These are phyloP conservation scores for Enteromius radiatus DNA, from an alignment of 2,797 vertebrate species.

Conservation along the genomic window DNA sequence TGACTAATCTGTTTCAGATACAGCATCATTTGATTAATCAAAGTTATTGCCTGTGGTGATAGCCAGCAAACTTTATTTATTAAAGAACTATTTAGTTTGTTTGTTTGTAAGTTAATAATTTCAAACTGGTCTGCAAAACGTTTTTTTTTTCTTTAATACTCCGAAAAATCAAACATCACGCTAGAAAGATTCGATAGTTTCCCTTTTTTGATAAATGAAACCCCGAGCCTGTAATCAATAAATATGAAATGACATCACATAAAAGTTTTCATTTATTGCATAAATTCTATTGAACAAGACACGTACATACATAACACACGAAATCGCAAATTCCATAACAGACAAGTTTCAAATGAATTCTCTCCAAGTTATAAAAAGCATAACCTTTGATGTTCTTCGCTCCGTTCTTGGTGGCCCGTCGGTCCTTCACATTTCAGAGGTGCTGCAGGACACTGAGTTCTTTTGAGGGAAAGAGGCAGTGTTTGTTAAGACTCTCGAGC, in stretches of 20 bases:
- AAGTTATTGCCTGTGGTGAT: not conserved
- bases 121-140: not conserved
- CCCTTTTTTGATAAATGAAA: not conserved
- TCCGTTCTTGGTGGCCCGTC: slow-evolving; percentile 75
- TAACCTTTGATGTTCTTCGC: slow-evolving; percentile 67
- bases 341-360: slow-evolving; percentile 9
- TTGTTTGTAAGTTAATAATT: not conserved
- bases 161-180: not conserved
- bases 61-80: not conserved
- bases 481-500: slow-evolving; percentile 71
- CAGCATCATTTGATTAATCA: not conserved
- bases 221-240: not conserved
- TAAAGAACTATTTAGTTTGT: not conserved
- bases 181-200: not conserved
- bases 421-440: slow-evolving; percentile 75
- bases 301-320: not conserved
- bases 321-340: not conserved
- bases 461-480: slow-evolving; percentile 72
- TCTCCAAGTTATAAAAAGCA: slow-evolving; percentile 45
- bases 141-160: not conserved
- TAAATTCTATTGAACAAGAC: not conserved
- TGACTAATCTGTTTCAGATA: not conserved
- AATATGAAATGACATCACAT: not conserved
- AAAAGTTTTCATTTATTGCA: slow-evolving; percentile 1
- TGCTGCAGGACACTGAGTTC: slow-evolving; percentile 74